Conservation (phyloP, 2,113 vertebrate species). For the Epinephelus cyanopodus region DNA sequence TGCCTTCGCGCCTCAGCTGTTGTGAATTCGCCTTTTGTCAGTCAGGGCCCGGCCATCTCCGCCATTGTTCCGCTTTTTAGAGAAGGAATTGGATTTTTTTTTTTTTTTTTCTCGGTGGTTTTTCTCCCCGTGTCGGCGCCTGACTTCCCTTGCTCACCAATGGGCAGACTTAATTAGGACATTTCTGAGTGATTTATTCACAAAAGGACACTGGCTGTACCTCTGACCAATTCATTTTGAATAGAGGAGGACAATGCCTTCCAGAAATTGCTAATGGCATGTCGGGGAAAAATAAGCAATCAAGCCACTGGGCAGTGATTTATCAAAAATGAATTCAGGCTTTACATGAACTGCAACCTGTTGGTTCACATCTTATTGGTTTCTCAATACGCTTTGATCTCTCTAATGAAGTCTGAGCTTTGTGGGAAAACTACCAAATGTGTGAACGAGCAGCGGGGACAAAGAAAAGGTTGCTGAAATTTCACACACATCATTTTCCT, state of each 20-base stretch:
- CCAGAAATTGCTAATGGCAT: conserved; percentile 58
- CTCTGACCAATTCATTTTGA: conserved; percentile 71
- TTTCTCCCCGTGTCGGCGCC: conserved; percentile 33
- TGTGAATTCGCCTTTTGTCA: conserved; percentile 81
- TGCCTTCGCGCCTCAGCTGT: conserved; percentile 76
- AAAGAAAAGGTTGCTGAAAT: conserved; percentile 22
- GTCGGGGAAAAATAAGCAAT: conserved; percentile 64
- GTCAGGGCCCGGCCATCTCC: conserved; percentile 60
- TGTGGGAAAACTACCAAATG: conserved; percentile 30
- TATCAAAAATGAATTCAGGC: conserved; percentile 45
- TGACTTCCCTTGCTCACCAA: conserved; percentile 56
- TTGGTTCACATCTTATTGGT: conserved; percentile 42
- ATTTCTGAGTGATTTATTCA: conserved; percentile 78
- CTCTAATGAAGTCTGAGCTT: conserved; percentile 44
- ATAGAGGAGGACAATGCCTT: conserved; percentile 61
- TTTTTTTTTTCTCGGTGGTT: neutral
- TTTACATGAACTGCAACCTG: conserved; percentile 47
- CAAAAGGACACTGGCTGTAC: conserved; percentile 72
- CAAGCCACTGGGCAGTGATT: conserved; percentile 41
- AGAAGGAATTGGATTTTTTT: conserved; percentile 79
- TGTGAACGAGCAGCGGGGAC: neutral
- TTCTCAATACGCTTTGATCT: conserved; percentile 36
- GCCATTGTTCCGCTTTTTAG: conserved; percentile 79
- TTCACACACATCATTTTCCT: conserved; percentile 19
- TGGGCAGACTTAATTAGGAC: conserved; percentile 79